Evolutionary conservation across 2,888 invertebrate genomes (phyloP).

Genomic region (Callinectes sapidus): DNA sequence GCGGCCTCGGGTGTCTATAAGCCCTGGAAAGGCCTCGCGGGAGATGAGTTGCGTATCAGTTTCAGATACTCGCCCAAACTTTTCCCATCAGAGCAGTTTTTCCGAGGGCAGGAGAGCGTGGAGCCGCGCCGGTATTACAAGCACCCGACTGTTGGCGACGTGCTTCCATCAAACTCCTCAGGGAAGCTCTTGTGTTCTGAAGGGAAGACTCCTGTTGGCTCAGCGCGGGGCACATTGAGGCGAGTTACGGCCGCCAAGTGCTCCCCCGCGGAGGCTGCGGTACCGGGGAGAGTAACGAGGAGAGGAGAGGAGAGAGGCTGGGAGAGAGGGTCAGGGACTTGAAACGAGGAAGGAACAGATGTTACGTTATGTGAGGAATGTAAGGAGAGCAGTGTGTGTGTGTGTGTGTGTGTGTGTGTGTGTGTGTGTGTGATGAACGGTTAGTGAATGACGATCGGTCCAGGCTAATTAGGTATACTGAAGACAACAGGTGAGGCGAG

Average conservation of each 20-base stretch:
- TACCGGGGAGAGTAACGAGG: not conserved
- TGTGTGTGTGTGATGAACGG: not conserved
- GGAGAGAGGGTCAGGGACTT: not conserved
- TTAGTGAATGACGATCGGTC: not conserved
- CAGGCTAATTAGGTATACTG: not conserved
- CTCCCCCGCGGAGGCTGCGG: not conserved
- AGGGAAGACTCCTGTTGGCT: not conserved
- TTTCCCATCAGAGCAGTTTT: conserved; percentile 3
- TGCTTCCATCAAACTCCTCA: conserved; percentile 2
- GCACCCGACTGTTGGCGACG: conserved; percentile 23
- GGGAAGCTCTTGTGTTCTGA: not conserved
- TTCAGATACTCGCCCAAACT: conserved; percentile 25
- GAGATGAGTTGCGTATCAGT: conserved; percentile 35
- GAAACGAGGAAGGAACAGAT: conserved; percentile 28
- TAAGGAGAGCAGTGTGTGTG: not conserved
- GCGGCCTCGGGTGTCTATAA: conserved; percentile 34
- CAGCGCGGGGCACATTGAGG: not conserved
- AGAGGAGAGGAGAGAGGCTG: not conserved
- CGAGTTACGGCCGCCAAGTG: not conserved
- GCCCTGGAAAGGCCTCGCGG: conserved; percentile 24
- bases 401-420: not conserved
- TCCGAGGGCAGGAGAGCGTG: not conserved
- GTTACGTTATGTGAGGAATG: conserved; percentile 8
- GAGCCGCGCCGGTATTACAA: conserved; percentile 5
- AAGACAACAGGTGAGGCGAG: not conserved